Evolutionary conservation across 1,140 invertebrate species (phyloP), one percentile per base, ranked within the genome.

Genomic region (Ceratitis capitata): DNA sequence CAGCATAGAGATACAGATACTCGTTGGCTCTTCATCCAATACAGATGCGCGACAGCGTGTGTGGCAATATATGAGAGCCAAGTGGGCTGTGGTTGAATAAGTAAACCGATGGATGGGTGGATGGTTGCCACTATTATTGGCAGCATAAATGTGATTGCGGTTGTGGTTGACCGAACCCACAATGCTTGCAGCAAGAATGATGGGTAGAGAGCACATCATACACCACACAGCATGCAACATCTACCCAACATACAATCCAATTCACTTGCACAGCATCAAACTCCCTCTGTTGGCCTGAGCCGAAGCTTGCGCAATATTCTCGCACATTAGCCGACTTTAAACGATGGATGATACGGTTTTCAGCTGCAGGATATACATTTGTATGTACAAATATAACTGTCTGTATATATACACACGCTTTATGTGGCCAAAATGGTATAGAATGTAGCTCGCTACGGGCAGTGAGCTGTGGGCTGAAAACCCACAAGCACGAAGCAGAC

Each of bases 1-100:
- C 69, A 42, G 39, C 32, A 78, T 45, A 78, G 69, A 78, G 69
- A 78, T 78, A 78, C 69, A 78, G 69, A 78, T 78, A 78, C 69
- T 78, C 69, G 39, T 78, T 78, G n/a, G 69, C 39, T 78, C 69
- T 78, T 78, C 69, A 78, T 78, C 39, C 39, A 42, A 78, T 78
- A 78, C 69, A 78, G 69, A 78, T 78, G 35, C 64, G 64, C 64
- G 64, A 42, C 39, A 23, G 64, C 64, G 14, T 42, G 14, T 42
- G 9, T 78, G 69, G 69, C 42, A 78, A 78, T 23, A 78, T 78
- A n/a, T 78, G 69, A 78, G 69, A 42, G 69, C 39, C 10, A 2
- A 26, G 39, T 78, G 69, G 69, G 19, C 19, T n/a, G 26, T 23
- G 29, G n/a, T n/a, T n/a, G n/a, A n/a, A n/a, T n/a, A n/a, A n/a